Evolutionary conservation across 2,113 vertebrate genomes (phyloP).

Genomic region (Ginglymostoma cirratum): DNA sequence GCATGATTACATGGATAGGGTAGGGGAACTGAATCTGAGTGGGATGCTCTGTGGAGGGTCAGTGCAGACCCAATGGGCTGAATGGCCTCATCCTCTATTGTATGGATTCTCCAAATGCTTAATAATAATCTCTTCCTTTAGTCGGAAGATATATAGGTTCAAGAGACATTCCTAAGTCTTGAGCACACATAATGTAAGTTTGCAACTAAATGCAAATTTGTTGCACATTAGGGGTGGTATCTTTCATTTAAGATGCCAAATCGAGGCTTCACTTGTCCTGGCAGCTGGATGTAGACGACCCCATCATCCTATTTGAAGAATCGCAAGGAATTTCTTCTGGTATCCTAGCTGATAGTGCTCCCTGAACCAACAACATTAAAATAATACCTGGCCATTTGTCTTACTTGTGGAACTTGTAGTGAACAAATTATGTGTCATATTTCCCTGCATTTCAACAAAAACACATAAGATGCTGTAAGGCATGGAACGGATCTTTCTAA

Average conservation of each 20-base stretch:
- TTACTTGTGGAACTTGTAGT: not conserved
- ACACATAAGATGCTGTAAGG: not conserved
- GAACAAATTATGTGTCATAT: not conserved
- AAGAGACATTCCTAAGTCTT: not conserved
- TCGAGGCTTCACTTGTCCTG: not conserved
- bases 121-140: not conserved
- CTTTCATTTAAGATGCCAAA: not conserved
- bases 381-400: not conserved
- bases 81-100: too few relatives aligned
- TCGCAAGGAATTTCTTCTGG: not conserved
- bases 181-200: not conserved
- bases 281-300: not conserved
- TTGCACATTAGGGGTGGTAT: not conserved
- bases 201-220: not conserved
- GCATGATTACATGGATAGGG: too few relatives aligned
- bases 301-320: not conserved
- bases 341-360: not conserved
- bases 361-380: not conserved
- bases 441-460: not conserved
- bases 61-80: too few relatives aligned
- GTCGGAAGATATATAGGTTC: not conserved
- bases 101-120: not conserved
- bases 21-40: too few relatives aligned
- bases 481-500: not conserved
- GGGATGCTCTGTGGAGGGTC: too few relatives aligned